Percentiles rank a stretch among this genome's conserved stretches.
Evolutionary conservation across 2,113 vertebrate genomes (phyloP).

Genomic region (Bujurquina vittata): DNA sequence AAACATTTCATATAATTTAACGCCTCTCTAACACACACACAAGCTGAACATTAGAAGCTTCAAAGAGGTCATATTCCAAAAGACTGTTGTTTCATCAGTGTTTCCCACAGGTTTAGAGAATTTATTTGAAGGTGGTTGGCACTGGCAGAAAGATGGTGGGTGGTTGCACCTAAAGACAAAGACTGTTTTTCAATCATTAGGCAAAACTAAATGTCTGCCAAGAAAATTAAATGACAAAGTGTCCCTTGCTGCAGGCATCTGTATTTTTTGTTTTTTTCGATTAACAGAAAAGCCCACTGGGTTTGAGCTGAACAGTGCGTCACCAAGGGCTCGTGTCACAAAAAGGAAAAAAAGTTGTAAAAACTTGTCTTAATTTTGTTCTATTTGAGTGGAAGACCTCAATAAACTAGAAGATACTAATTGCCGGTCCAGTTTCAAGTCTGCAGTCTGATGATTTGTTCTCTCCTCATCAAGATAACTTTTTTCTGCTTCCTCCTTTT

Average conservation of each 20-base stretch:
- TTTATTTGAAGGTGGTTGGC: not conserved
- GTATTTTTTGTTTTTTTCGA: not conserved
- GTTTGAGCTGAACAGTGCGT: not conserved
- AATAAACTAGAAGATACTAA: not conserved
- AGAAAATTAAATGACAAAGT: not conserved
- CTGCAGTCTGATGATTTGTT: not conserved
- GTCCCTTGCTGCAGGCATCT: not conserved
- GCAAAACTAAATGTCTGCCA: not conserved
- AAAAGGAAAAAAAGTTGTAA: fast-evolving
- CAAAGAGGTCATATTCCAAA: not conserved
- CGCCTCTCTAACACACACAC: not conserved
- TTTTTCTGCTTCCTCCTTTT: conserved; percentile 15
- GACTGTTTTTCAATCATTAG: not conserved
- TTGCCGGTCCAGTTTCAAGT: not conserved
- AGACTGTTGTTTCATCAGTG: not conserved
- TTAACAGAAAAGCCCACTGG: not conserved
- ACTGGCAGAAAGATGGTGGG: too few species aligned
- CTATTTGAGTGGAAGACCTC: not conserved
- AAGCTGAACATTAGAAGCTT: too few species aligned
- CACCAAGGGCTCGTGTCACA: not conserved
- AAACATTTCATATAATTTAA: not conserved
- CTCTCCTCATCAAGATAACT: not conserved
- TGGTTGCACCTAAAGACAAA: too few species aligned
- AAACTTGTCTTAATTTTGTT: not conserved
- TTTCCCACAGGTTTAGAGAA: not conserved